Evolutionary conservation across 64 coral and sea anemone genomes (phyloP).

Genomic region (Porites australiensis): DNA sequence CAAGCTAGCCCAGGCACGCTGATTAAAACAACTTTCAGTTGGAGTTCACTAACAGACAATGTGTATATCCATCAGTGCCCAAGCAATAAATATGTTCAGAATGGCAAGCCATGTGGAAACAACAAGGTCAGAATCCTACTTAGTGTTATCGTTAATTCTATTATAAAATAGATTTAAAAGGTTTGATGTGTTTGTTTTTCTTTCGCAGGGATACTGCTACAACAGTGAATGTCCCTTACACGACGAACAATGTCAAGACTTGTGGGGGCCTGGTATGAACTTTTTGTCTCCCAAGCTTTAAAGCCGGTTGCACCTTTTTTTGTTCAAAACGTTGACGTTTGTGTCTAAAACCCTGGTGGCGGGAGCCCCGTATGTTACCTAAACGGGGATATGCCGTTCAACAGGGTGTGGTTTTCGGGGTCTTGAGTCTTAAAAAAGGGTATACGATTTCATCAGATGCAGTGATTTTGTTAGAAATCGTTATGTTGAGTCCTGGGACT

Average conservation of each 20-base stretch:
- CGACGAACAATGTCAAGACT: constrained; percentile 39
- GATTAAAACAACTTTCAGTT: background rate
- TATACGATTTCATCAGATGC: no score
- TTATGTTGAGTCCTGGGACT: no score
- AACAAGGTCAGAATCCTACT: constrained; percentile 37
- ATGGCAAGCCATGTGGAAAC: constrained; percentile 43
- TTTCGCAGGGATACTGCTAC: constrained; percentile 56
- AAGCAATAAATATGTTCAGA: constrained; percentile 44
- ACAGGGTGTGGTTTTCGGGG: no score
- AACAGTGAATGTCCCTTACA: constrained; percentile 50
- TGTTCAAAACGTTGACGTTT: no score
- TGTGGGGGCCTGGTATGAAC: constrained; percentile 44
- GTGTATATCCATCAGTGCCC: constrained; percentile 48
- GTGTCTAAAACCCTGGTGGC: no score
- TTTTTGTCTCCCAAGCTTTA: background rate
- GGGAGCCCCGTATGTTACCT: no score
- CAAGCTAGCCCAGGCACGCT: no score
- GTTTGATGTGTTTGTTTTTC: background rate
- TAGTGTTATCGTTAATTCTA: background rate
- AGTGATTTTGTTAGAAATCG: no score
- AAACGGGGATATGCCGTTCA: no score
- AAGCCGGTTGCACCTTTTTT: no score
- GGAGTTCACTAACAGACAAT: background rate
- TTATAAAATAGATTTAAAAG: background rate
- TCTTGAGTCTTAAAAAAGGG: no score